Conservation (phyloP, 2,797 vertebrate genomes). For the Halcyon badia region DNA sequence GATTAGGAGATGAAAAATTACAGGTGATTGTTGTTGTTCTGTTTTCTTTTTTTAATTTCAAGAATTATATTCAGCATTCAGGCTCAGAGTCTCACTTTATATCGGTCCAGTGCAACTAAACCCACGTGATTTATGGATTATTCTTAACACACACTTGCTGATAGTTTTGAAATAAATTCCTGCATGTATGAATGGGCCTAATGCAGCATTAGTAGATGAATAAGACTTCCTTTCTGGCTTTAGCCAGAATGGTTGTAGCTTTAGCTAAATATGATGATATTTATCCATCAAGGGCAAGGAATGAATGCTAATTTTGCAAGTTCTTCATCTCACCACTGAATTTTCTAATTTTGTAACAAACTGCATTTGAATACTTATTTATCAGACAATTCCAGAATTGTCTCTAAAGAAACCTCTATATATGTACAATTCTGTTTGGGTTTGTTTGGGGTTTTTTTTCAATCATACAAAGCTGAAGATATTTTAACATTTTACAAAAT, state of each 20-base stretch:
- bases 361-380: background rate
- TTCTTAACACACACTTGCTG: background rate
- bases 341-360: background rate
- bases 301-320: background rate
- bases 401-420: background rate
- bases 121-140: background rate
- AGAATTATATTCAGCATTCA: background rate
- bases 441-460: background rate
- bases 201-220: background rate
- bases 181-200: background rate
- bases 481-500: background rate
- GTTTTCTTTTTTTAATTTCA: background rate
- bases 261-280: background rate
- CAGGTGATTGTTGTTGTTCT: constrained; percentile 82
- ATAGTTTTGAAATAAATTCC: background rate
- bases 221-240: background rate
- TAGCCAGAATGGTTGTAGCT: background rate
- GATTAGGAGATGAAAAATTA: constrained; percentile 95
- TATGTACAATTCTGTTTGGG: background rate
- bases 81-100: background rate
- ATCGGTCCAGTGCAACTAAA: background rate
- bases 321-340: background rate
- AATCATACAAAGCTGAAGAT: background rate
- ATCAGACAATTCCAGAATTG: background rate
- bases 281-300: background rate